Conservation (phyloP, 2,888 invertebrate species). For the Ectobius pallidus region DNA sequence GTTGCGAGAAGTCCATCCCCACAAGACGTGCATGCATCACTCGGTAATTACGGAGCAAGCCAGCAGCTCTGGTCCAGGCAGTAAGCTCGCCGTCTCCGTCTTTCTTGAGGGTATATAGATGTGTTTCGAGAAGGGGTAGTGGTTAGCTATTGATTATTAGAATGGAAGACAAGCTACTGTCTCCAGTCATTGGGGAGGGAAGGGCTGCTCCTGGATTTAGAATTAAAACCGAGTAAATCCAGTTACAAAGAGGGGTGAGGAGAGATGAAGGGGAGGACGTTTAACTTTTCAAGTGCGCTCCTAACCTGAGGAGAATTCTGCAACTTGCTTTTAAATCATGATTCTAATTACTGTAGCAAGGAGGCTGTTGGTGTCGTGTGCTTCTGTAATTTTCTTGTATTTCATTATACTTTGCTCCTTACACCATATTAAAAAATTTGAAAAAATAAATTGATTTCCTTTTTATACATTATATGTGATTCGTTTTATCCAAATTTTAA, state of each 20-base stretch:
- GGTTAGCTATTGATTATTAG: constrained; percentile 42
- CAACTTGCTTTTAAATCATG: constrained; percentile 1
- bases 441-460: too few species aligned
- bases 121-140: constrained; percentile 29
- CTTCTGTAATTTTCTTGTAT: too few species aligned
- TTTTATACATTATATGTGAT: too few species aligned
- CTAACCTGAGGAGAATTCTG: constrained; percentile 15
- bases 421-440: too few species aligned
- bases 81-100: constrained; percentile 12
- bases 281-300: constrained; percentile 8
- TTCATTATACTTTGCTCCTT: too few species aligned
- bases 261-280: not conserved
- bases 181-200: constrained; percentile 32
- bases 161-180: constrained; percentile 39
- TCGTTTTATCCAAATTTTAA: too few species aligned
- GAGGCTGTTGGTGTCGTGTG: too few species aligned
- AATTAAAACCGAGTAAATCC: constrained; percentile 26
- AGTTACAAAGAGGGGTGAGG: not conserved
- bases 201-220: constrained; percentile 16
- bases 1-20: not conserved
- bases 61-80: not conserved
- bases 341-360: not conserved
- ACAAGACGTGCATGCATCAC: constrained; percentile 14
- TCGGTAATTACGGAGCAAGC: constrained; percentile 7
- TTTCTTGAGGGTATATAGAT: constrained; percentile 19